phyloP scores from a whole-genome alignment of 1,140 invertebrate species.

The Contarinia nasturtii region DNA sequence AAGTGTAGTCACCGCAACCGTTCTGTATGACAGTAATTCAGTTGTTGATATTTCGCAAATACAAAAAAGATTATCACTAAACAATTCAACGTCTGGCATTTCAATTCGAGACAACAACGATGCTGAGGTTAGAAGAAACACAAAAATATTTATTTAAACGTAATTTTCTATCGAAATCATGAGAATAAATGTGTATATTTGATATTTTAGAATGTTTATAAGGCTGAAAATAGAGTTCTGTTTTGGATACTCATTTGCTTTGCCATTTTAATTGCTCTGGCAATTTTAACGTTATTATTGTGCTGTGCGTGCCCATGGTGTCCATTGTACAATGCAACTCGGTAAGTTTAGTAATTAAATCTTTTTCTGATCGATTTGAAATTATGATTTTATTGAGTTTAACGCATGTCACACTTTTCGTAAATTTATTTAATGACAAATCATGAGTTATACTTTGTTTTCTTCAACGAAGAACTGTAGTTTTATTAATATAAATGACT shows the following conservation, averaged over 20 bases:
- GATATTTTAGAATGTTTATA: conserved; percentile 40
- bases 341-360: conserved; percentile 22
- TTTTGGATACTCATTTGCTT: conserved; percentile 58
- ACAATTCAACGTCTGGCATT: conserved; percentile 25
- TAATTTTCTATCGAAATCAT: neutral
- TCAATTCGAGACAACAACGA: conserved; percentile 8
- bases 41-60: conserved; percentile 48
- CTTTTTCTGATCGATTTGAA: too few relatives aligned
- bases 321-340: conserved; percentile 57
- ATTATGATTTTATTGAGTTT: too few relatives aligned
- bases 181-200: neutral
- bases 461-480: too few relatives aligned
- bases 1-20: conserved; percentile 54
- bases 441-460: too few relatives aligned
- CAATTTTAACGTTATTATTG: conserved; percentile 47
- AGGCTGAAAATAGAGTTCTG: conserved; percentile 46
- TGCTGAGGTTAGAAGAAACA: conserved; percentile 7
- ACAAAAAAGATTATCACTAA: conserved; percentile 34
- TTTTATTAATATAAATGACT: too few relatives aligned
- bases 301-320: conserved; percentile 67
- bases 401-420: too few relatives aligned
- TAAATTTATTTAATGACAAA: too few relatives aligned
- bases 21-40: conserved; percentile 43
- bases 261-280: conserved; percentile 45
- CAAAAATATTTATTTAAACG: neutral